Percentiles rank a stretch among this genome's conserved stretches.
Conservation (phyloP, 1,140 invertebrate genomes). For the Agrilus planipennis region DNA sequence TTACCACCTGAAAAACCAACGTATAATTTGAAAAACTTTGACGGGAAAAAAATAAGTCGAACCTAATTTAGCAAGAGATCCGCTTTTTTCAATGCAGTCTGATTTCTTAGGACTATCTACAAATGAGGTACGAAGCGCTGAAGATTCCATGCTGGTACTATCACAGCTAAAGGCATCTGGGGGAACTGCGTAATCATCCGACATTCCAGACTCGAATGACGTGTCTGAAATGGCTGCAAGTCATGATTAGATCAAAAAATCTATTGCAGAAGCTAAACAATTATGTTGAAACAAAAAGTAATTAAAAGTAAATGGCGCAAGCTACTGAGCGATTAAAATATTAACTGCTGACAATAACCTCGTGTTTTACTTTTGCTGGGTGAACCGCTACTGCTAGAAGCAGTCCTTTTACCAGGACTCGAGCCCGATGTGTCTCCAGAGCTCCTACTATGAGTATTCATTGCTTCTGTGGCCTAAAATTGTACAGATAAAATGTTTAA, state of each 20-base stretch:
- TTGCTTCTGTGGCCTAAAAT: slow-evolving; percentile 28
- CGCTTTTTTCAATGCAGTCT: slow-evolving; percentile 79
- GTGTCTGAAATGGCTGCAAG: slow-evolving; percentile 53
- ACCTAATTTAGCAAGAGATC: slow-evolving; percentile 83
- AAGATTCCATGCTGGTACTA: slow-evolving; percentile 59
- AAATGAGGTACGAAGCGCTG: slow-evolving; percentile 48
- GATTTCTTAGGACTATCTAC: slow-evolving; percentile 58
- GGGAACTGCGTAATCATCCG: slow-evolving; percentile 91
- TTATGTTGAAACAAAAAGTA: slow-evolving; percentile 5
- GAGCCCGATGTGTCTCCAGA: slow-evolving; percentile 72
- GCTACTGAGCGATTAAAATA: no score
- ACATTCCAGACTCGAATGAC: slow-evolving; percentile 84
- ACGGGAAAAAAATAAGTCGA: background rate
- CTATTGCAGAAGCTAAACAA: slow-evolving; percentile 8
- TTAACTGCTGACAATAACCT: no score
- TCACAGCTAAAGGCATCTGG: slow-evolving; percentile 76
- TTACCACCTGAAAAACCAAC: slow-evolving; percentile 53
- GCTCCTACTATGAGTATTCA: slow-evolving; percentile 66
- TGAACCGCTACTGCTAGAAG: slow-evolving; percentile 59
- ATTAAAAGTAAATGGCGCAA: slow-evolving; percentile 1
- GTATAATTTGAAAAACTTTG: background rate
- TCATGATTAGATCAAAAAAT: slow-evolving; percentile 16
- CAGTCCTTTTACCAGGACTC: slow-evolving; percentile 65
- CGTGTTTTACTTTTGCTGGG: slow-evolving; percentile 65
- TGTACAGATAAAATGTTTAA: slow-evolving; percentile 1